Evolutionary conservation across 92 coral and sea anemone genomes (phyloP).

Genomic region (Nematostella vectensis): DNA sequence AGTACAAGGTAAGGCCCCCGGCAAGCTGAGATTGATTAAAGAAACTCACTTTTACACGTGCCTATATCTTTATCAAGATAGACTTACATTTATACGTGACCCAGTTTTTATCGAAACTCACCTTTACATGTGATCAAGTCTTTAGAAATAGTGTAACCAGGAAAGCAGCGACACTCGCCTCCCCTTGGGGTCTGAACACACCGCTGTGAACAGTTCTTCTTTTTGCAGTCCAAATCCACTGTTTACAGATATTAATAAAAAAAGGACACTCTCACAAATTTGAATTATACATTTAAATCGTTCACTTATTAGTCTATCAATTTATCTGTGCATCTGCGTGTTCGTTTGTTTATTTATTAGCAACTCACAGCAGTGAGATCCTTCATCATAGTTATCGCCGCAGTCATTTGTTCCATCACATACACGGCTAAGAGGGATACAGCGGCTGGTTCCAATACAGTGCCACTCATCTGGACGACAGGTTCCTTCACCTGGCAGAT

Average conservation of each 20-base stretch:
- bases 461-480: constrained; percentile 61
- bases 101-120: constrained; percentile 3
- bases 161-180: constrained; percentile 59
- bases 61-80: too few species aligned
- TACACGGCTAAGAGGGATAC: constrained; percentile 54
- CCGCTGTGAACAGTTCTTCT: constrained; percentile 48
- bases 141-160: constrained; percentile 47
- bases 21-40: too few species aligned
- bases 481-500: constrained; percentile 26
- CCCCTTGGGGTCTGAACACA: constrained; percentile 84
- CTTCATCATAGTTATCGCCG: constrained; percentile 90
- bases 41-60: too few species aligned
- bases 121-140: constrained; percentile 71
- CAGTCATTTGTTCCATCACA: constrained; percentile 85
- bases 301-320: too few species aligned
- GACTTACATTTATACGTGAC: too few species aligned
- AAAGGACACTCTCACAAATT: too few species aligned
- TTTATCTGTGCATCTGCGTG: too few species aligned
- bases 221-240: constrained; percentile 60
- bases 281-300: too few species aligned
- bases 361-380: constrained; percentile 80
- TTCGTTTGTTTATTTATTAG: too few species aligned
- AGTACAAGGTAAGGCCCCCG: background rate
- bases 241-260: too few species aligned
- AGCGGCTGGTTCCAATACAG: constrained; percentile 67